These are phyloP conservation scores for Drosophila multiciliata DNA, from an alignment of 2,888 invertebrate species.

Conservation along the genomic window DNA sequence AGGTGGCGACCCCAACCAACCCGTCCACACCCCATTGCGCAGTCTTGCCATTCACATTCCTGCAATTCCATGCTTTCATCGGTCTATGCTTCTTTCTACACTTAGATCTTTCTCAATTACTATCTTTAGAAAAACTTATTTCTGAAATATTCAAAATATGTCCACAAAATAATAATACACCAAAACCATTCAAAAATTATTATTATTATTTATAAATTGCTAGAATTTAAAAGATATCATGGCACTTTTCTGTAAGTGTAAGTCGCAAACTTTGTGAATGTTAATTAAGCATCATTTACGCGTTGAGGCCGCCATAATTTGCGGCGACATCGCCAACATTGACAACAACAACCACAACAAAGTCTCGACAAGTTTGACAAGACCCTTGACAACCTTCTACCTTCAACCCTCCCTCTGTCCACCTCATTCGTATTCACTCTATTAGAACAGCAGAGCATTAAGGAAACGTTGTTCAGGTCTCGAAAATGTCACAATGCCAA, in stretches of 20 bases:
- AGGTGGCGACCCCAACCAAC: background rate
- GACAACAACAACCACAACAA: constrained; percentile 38
- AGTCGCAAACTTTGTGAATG: constrained; percentile 61
- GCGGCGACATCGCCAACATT: constrained; percentile 57
- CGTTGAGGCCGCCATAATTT: constrained; percentile 78
- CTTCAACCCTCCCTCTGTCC: background rate
- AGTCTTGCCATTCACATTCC: constrained; percentile 34
- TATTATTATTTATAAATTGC: background rate
- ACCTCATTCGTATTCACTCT: background rate
- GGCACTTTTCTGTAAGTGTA: background rate
- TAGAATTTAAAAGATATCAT: background rate
- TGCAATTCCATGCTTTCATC: constrained; percentile 1
- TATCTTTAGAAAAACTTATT: background rate
- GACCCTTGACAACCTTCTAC: constrained; percentile 48
- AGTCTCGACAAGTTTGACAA: constrained; percentile 77
- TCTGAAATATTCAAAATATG: background rate
- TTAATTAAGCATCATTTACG: constrained; percentile 79
- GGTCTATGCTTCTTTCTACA: background rate
- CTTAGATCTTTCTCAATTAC: background rate
- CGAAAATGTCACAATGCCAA: constrained; percentile 27
- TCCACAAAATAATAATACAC: background rate
- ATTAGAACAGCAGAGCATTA: too few relatives aligned
- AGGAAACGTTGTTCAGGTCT: constrained; percentile 16
- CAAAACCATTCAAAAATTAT: background rate
- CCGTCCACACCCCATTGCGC: background rate